phyloP scores from a whole-genome alignment of 1,140 invertebrate genomes.

The Ladona fulva region DNA sequence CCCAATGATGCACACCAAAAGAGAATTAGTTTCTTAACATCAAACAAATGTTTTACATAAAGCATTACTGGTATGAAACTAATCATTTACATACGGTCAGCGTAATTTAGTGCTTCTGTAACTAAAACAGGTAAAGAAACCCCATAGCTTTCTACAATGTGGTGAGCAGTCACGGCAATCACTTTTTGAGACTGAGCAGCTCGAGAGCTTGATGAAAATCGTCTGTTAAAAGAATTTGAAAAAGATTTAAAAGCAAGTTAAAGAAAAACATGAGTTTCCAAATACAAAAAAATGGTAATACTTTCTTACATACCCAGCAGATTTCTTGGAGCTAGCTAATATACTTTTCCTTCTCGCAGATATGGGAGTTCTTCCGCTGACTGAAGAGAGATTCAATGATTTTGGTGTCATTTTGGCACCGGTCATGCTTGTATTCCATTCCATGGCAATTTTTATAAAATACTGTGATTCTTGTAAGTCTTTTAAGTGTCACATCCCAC shows the following conservation, averaged over 20 bases:
- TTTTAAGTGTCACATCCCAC: too few species aligned
- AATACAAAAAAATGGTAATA: background rate
- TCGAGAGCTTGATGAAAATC: slow-evolving; percentile 25
- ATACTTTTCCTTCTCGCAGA: background rate
- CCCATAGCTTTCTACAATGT: slow-evolving; percentile 65
- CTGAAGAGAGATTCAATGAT: background rate
- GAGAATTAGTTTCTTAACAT: too few species aligned
- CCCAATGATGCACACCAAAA: too few species aligned
- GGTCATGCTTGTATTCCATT: background rate
- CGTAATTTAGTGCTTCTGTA: slow-evolving; percentile 76
- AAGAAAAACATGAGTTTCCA: background rate
- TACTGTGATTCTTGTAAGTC: too few species aligned
- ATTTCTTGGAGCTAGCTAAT: background rate
- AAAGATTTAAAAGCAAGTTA: background rate
- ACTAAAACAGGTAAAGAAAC: slow-evolving; percentile 72
- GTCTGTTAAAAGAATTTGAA: background rate
- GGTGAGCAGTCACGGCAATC: slow-evolving; percentile 54
- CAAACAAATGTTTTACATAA: too few species aligned
- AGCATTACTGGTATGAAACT: background rate
- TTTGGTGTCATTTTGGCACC: background rate
- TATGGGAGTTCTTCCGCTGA: background rate
- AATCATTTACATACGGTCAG: slow-evolving; percentile 49
- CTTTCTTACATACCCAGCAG: background rate
- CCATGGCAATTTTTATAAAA: background rate
- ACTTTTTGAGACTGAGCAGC: slow-evolving; percentile 58